Evolutionary conservation across 1,140 invertebrate species (phyloP), one percentile per base, ranked within the genome.

Genomic region (Dufourea novaeangliae): DNA sequence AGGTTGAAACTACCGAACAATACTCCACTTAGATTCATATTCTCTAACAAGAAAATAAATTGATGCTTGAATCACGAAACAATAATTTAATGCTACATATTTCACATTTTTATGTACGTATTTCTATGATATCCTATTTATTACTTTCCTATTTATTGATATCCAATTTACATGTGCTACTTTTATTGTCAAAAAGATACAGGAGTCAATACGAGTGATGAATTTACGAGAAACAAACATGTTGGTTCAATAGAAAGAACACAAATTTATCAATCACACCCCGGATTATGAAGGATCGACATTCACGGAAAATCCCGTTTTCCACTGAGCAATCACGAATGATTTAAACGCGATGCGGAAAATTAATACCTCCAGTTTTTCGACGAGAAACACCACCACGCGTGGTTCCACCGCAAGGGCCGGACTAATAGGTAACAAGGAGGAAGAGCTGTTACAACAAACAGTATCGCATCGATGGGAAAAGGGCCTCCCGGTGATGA

Each of bases 401-500:
- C 29, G 7, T 11, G 0, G 2, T 11, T 14, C 14, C 41, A 32
- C 12, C 7, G 27, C 0, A 22, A 25, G 56, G 22, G n/a, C 1
- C 8, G 7, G 41, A 37, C 34, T 69, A 77, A 77, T 61, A 22
- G 72, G 34, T n/a, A 39, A 29, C 20, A 63, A 2, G 22, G 70
- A 54, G 34, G 63, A 66, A 52, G 56, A 39, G 67, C 39, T 69
- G 64, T 76, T 76, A 50, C 54, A 50, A 39, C 63, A 69, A 76
- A 75, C 54, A 68, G 41, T 76, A 69, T 69, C 54, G 64, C 14
- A 37, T 29, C 39, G 50, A 54, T 52, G 56, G n/a, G 37, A 62
- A 64, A 66, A 71, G 57, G 32, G 6, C 27, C n/a, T n/a, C n/a
- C n/a, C 46, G 10, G 61, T 78, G 76, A 78, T 66, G 76, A 78